Evolutionary conservation across 2,113 vertebrate genomes (phyloP), one percentile per base, ranked within the genome.

Genomic region (Cariama cristata): DNA sequence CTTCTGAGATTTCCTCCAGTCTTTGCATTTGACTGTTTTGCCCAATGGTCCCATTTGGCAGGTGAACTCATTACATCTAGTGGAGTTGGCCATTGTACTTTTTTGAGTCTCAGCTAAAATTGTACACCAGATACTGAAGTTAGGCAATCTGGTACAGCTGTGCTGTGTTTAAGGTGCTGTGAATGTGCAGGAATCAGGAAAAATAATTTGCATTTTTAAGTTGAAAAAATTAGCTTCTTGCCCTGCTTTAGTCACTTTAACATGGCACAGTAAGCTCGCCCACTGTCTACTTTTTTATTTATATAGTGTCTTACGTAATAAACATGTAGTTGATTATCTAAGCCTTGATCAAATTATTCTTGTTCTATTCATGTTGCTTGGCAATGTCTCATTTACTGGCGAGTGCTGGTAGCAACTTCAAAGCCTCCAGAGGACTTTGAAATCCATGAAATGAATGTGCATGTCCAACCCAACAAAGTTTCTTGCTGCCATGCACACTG

Each of bases 311-410:
- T 90, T 93, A 77, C 77, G 38, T 95, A 95, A 95, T 86, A 69
- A 96, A 69, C 32, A 42, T 72, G 35, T 72, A 64, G 71, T 80
- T 93, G 71, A 82, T 97, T 91, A 95, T 72, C 88, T 95, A 66
- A 75, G 63, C 83, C 81, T 88, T 92, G 86, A 90, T 83, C 40
- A 76, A 86, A 90, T 95, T 92, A 90, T 92, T 90, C 35, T 58
- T 80, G 79, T 33, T 92, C 86, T 80, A 91, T 90, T 95, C 63
- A 18, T 22, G 72, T 94, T 92, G 63, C 83, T 83, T 93, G 86
- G 79, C 79, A 73, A 21, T 91, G 42, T 88, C 23, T 86, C 45
- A 22, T 45, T 90, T 79, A 50, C 79, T 86, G 69, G 35, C 50
- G 79, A 66, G 33, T 45, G 45, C 45, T 86, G 67, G 55, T 92